phyloP scores from a whole-genome alignment of 2,797 vertebrate species.

The Xiphophorus birchmanni region DNA sequence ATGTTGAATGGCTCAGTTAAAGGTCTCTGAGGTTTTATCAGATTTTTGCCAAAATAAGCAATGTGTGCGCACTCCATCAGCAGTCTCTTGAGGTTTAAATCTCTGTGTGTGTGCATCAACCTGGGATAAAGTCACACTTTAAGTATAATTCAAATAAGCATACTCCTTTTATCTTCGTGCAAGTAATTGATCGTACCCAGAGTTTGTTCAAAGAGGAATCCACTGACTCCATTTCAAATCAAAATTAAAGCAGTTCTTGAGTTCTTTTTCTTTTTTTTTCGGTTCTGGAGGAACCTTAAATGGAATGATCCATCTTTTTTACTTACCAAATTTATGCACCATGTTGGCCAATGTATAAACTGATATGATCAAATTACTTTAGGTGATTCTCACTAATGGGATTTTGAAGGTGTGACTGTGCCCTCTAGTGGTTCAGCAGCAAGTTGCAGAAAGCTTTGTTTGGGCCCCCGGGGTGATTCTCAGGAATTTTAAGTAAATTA shows the following conservation, averaged over 20 bases:
- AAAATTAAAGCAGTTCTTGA: conserved; percentile 18
- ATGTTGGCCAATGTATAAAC: conserved; percentile 39
- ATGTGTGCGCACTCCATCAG: conserved; percentile 57
- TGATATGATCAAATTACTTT: conserved; percentile 19
- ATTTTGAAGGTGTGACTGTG: conserved; percentile 52
- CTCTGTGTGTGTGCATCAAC: conserved; percentile 3
- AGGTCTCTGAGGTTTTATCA: conserved; percentile 80
- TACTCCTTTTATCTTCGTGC: not conserved
- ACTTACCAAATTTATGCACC: conserved; percentile 27
- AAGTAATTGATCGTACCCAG: not conserved
- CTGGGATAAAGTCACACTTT: conserved; percentile 1
- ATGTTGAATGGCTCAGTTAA: conserved; percentile 75
- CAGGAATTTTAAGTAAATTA: not conserved
- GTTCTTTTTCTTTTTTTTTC: not conserved
- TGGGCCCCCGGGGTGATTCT: not conserved
- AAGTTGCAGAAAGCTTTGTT: not conserved
- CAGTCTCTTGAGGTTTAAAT: conserved; percentile 41
- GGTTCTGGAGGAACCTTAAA: not conserved
- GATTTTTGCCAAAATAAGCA: conserved; percentile 71
- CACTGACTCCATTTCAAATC: not conserved
- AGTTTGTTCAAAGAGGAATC: not conserved
- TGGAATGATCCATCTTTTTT: conserved; percentile 26
- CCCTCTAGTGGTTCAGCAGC: conserved; percentile 58
- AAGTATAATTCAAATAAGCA: conserved; percentile 3
- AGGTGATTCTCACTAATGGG: not conserved